Percentiles rank a stretch among this genome's conserved stretches.
Conservation (phyloP, 1,140 invertebrate species). For the Pseudomyrmex pallidus region DNA sequence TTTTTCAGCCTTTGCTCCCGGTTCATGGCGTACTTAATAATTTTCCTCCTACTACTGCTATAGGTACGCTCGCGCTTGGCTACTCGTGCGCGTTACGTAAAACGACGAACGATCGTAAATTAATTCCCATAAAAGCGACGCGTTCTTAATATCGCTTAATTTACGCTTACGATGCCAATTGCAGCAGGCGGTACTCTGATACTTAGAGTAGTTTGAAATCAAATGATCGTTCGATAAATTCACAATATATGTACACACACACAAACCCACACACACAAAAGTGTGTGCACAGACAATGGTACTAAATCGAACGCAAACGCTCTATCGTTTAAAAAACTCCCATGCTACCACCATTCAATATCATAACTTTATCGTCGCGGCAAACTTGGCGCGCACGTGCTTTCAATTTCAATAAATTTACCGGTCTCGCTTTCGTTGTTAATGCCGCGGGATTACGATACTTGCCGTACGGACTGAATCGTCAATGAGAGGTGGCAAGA, state of each 20-base stretch:
- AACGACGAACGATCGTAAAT: conserved; percentile 18
- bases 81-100: conserved; percentile 42
- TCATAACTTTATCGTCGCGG: background rate
- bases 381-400: background rate
- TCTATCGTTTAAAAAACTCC: background rate
- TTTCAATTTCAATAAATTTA: conserved; percentile 26
- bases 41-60: conserved; percentile 40
- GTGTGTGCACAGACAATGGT: conserved; percentile 5
- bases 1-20: conserved; percentile 56
- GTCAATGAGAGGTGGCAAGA: background rate
- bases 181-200: background rate
- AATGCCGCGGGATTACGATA: background rate
- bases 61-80: background rate
- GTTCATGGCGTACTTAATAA: conserved; percentile 40
- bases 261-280: background rate
- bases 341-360: background rate
- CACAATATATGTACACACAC: background rate
- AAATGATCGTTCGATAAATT: background rate
- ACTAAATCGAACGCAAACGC: background rate
- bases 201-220: background rate
- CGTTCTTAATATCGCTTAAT: conserved; percentile 41
- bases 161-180: background rate
- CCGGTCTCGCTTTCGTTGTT: background rate
- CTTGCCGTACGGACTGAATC: background rate
- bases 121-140: background rate